Evolutionary conservation across 2,797 vertebrate genomes (phyloP).

Genomic region (Sternarchorhynchus goeldii): DNA sequence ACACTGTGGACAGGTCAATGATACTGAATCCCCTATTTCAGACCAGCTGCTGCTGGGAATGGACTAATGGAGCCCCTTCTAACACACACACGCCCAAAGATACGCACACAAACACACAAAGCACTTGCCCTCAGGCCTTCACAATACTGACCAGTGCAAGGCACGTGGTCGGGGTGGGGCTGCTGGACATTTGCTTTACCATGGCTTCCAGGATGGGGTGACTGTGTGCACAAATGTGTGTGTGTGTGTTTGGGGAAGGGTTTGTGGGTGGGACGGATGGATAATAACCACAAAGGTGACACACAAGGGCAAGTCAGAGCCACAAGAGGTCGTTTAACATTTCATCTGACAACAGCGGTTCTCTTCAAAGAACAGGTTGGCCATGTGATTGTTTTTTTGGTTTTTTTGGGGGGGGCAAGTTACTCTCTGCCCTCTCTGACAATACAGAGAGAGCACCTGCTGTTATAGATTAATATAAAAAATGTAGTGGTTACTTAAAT

Average conservation of each 20-base stretch:
- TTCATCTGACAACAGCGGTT: conserved; percentile 62
- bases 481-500: too few relatives aligned
- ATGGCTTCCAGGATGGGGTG: conserved; percentile 39
- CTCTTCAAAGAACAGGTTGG: conserved; percentile 33
- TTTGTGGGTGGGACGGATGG: conserved; percentile 28
- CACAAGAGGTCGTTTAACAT: conserved; percentile 71
- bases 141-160: conserved; percentile 75
- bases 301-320: conserved; percentile 56
- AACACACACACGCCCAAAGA: conserved; percentile 45
- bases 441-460: background rate
- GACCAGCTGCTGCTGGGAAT: conserved; percentile 75
- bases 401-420: background rate
- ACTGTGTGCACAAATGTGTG: conserved; percentile 33
- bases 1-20: conserved; percentile 83
- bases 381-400: conserved; percentile 12
- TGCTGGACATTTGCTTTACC: conserved; percentile 65
- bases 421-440: background rate
- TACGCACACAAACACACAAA: conserved; percentile 40
- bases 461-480: too few relatives aligned
- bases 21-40: conserved; percentile 71
- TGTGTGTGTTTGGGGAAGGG: conserved; percentile 30
- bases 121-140: conserved; percentile 55
- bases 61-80: conserved; percentile 69
- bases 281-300: conserved; percentile 48
- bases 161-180: conserved; percentile 67